Percentiles rank a stretch among this genome's conserved stretches.
Evolutionary conservation across 2,888 invertebrate species (phyloP).

Genomic region (Clostera curtula): DNA sequence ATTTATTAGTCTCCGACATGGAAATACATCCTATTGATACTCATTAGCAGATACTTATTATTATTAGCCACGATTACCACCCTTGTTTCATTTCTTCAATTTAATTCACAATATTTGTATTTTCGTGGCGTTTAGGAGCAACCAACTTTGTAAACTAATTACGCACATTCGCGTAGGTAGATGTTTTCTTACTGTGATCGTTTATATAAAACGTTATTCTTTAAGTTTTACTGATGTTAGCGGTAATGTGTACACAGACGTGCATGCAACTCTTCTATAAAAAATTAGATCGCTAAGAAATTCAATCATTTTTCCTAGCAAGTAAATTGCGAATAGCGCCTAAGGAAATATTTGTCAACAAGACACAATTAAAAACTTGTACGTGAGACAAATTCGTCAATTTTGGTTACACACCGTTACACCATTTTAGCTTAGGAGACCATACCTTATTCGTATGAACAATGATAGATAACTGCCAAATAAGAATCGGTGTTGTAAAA

Average conservation of each 20-base stretch:
- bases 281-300: no score
- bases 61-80: constrained; percentile 27
- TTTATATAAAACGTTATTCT: constrained; percentile 41
- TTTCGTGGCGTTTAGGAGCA: constrained; percentile 20
- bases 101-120: no score
- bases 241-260: constrained; percentile 11
- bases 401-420: constrained; percentile 42
- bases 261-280: constrained; percentile 6
- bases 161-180: constrained; percentile 71
- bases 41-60: no score
- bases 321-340: no score
- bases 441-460: constrained; percentile 40
- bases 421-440: constrained; percentile 29
- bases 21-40: no score
- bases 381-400: constrained; percentile 36
- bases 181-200: constrained; percentile 69
- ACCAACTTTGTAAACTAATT: constrained; percentile 40
- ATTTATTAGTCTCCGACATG: no score
- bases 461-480: constrained; percentile 69
- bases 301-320: no score
- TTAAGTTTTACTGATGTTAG: constrained; percentile 25
- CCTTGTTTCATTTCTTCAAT: no score
- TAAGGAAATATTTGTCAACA: constrained; percentile 5
- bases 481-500: constrained; percentile 65
- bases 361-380: constrained; percentile 13